Evolutionary conservation across 1,140 invertebrate species (phyloP).

Genomic region (Cherax destructor): DNA sequence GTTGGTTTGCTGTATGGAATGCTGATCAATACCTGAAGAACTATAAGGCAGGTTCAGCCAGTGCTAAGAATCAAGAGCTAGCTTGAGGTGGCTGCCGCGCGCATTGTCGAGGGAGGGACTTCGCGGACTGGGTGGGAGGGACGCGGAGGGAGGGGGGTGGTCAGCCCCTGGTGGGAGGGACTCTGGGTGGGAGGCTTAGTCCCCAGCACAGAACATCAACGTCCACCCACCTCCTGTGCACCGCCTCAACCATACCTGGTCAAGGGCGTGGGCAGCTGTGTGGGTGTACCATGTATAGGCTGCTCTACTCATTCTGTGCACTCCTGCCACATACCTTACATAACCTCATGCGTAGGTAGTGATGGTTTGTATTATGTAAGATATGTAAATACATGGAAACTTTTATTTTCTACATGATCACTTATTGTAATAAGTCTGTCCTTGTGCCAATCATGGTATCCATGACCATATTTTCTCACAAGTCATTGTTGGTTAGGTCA

Average conservation of each 20-base stretch:
- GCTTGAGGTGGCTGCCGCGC: slow-evolving; percentile 55
- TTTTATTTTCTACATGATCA: slow-evolving; percentile 57
- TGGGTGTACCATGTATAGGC: slow-evolving; percentile 62
- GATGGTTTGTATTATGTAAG: slow-evolving; percentile 61
- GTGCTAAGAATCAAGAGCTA: slow-evolving; percentile 1
- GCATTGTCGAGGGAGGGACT: slow-evolving; percentile 52
- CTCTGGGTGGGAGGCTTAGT: slow-evolving; percentile 52
- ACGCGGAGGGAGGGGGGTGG: slow-evolving; percentile 66
- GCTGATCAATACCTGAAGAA: not conserved
- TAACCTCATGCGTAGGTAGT: slow-evolving; percentile 34
- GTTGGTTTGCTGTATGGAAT: not conserved
- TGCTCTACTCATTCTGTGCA: slow-evolving; percentile 25
- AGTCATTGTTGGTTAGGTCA: slow-evolving; percentile 59
- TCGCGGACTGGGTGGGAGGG: slow-evolving; percentile 49
- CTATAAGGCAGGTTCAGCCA: slow-evolving; percentile 5
- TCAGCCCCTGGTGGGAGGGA: slow-evolving; percentile 67
- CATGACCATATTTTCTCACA: slow-evolving; percentile 57
- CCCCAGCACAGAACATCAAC: slow-evolving; percentile 60
- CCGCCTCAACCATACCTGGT: not conserved
- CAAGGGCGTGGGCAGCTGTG: slow-evolving; percentile 41
- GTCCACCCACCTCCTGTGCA: slow-evolving; percentile 33
- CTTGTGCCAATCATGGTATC: slow-evolving; percentile 53
- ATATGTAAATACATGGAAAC: slow-evolving; percentile 64
- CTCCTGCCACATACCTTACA: not conserved
- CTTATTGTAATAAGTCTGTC: slow-evolving; percentile 52